These are phyloP conservation scores for Brachystomella parvula DNA, from an alignment of 1,140 invertebrate species.

Conservation along the genomic window DNA sequence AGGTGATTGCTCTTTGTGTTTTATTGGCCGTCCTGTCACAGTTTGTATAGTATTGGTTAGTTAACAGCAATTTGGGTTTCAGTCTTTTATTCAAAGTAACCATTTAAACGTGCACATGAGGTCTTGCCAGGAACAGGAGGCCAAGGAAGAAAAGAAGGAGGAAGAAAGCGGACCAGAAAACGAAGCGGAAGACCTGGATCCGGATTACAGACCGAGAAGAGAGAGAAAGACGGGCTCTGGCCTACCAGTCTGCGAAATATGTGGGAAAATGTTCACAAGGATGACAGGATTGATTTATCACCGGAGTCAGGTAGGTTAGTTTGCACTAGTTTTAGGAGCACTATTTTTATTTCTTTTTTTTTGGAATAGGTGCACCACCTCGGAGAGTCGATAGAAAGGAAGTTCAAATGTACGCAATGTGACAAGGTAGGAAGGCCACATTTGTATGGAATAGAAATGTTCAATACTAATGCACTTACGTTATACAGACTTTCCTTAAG, in stretches of 20 bases:
- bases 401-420: neutral
- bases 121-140: neutral
- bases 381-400: neutral
- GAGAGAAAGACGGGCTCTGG: neutral
- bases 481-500: constrained; percentile 4
- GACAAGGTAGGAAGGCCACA: neutral
- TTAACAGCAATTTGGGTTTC: neutral
- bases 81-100: neutral
- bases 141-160: neutral
- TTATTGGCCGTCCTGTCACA: neutral
- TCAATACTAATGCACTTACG: neutral
- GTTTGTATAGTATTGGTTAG: neutral
- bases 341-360: neutral
- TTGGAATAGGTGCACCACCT: neutral
- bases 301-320: neutral
- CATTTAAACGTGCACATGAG: neutral
- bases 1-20: neutral
- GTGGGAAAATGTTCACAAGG: neutral
- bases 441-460: neutral
- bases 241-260: neutral
- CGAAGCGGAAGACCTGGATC: too few relatives aligned
- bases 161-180: too few relatives aligned
- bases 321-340: neutral
- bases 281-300: neutral
- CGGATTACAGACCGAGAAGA: too few relatives aligned